Evolutionary conservation across 30 jellyfish, hydroid and myxozoan genomes (phyloP), one percentile per base, ranked within the genome.

Genomic region (Cassiopea xamachana): DNA sequence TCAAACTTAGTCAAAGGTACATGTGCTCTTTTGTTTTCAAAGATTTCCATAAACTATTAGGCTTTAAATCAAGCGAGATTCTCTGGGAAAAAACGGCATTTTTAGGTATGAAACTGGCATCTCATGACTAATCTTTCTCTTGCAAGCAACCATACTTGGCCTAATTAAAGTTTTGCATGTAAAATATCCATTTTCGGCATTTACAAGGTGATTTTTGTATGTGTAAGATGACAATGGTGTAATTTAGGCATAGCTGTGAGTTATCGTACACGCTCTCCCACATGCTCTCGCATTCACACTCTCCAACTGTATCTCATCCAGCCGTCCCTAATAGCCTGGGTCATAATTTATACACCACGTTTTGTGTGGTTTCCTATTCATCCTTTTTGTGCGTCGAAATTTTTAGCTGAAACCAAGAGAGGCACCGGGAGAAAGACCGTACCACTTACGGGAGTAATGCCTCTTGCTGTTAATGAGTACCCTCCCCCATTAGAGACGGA

Each of bases 1-100:
- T 79, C 92, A 90, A 75, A 75, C 89, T 69, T 79, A 90, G 94
- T 92, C 93, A 92, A 92, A 86, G 91, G 84, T 79, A 92, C 97
- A 92, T 92, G 97, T 92, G 97, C 97, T 92, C 97, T 80, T 92
- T 92, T 92, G 97, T 92, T 78, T 85, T 85, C 85, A 80, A 84
- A 75, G 90, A 92, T 92, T 92, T 92, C 97, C 97, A 92, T 92
- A 92, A 92, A 92, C 83, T 84, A 92, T 87, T 81, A 87, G 84
- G 90, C 73, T 79, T 92, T 82, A 74, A 61, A 84, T 86, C 93
- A 46, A 79, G 90, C 83, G 85, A 87, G 89, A 76, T 61, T 75
- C 59, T 81, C 60, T 59, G 58, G 49, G 75, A 48, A 45, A 75
- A 75, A 75, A 75, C 77, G 16, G 94, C 83, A 87, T 44, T 87